These are phyloP conservation scores for Chaenodraco wilsoni DNA, from an alignment of 2,797 vertebrate genomes.

Conservation along the genomic window DNA sequence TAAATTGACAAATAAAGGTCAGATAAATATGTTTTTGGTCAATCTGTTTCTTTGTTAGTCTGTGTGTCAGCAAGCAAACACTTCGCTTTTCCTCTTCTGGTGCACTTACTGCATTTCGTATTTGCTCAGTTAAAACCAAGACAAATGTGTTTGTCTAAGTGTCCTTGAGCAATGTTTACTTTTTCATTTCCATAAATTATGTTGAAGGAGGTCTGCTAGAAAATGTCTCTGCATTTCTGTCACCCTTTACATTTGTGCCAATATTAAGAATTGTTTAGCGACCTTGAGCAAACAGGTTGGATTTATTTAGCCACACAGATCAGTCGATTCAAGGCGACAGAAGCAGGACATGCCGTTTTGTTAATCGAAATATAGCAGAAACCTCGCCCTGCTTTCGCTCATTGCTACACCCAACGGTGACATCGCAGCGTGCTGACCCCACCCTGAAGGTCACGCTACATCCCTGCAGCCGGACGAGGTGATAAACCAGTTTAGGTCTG, in stretches of 20 bases:
- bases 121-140: constrained; percentile 28
- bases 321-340: too few relatives aligned
- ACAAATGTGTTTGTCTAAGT: constrained; percentile 3
- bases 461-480: not conserved
- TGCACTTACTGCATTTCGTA: not conserved
- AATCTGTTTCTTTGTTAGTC: constrained; percentile 4
- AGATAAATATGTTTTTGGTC: not conserved
- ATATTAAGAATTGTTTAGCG: rapidly evolving
- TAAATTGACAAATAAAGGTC: constrained; percentile 34
- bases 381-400: not conserved
- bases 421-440: not conserved
- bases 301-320: not conserved
- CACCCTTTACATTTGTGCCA: not conserved
- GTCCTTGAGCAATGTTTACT: constrained; percentile 17
- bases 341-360: too few relatives aligned
- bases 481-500: not conserved
- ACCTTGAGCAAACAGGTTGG: not conserved
- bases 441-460: not conserved
- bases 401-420: not conserved
- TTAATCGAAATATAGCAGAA: not conserved
- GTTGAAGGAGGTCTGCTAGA: not conserved
- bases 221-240: not conserved
- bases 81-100: not conserved
- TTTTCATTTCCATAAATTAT: not conserved
- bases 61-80: not conserved